These are phyloP conservation scores for Rhagonycha lutea DNA, from an alignment of 2,888 invertebrate genomes.

Conservation along the genomic window DNA sequence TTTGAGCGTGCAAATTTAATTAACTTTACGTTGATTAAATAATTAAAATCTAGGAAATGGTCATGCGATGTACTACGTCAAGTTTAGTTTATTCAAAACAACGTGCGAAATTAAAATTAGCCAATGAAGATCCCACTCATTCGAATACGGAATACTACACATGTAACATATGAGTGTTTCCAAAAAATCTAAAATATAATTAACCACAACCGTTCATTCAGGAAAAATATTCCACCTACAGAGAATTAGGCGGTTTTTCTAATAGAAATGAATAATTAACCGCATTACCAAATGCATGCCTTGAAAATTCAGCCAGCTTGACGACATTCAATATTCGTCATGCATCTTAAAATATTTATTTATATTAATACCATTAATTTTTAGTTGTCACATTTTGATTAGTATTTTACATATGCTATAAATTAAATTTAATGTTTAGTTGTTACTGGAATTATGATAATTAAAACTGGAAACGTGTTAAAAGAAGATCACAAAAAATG, in stretches of 20 bases:
- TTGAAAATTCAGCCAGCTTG: background rate
- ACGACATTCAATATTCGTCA: background rate
- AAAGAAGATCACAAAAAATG: background rate
- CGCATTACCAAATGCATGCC: background rate
- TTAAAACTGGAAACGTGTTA: background rate
- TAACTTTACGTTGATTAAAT: background rate
- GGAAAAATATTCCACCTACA: background rate
- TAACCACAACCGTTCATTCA: background rate
- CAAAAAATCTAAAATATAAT: background rate
- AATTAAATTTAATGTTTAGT: background rate
- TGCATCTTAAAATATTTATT: background rate
- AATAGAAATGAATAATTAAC: background rate
- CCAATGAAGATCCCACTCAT: background rate
- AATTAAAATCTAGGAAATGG: background rate
- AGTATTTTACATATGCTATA: background rate
- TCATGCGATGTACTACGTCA: background rate
- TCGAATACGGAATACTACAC: background rate
- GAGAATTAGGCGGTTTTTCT: background rate
- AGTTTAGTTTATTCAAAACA: background rate
- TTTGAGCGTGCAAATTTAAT: background rate
- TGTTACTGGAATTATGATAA: background rate
- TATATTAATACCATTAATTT: background rate
- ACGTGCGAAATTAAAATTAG: background rate
- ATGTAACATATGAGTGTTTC: background rate
- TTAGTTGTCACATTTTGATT: background rate